phyloP scores from a whole-genome alignment of 2,113 vertebrate genomes.

The Oncorhynchus kisutch region DNA sequence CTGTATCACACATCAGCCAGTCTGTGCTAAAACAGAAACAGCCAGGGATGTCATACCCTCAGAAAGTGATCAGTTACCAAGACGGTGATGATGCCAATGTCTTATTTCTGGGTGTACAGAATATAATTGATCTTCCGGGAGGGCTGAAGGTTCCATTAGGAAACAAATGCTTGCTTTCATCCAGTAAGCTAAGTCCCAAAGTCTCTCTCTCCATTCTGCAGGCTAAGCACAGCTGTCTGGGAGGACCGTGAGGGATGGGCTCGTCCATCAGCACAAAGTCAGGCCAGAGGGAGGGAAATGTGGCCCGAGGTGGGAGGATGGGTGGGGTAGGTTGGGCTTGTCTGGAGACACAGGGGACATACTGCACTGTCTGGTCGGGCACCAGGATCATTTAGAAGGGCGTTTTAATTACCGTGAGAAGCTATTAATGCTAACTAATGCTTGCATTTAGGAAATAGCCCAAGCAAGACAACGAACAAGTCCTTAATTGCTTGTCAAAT shows the following conservation, averaged over 20 bases:
- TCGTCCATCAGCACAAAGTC: conserved; percentile 64
- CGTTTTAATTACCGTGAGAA: conserved; percentile 23
- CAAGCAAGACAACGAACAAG: conserved; percentile 2
- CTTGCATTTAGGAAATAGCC: conserved; percentile 8
- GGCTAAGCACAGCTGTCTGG: conserved; percentile 74
- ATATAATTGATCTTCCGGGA: conserved; percentile 68
- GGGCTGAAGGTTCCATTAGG: conserved; percentile 62
- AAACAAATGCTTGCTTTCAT: conserved; percentile 74
- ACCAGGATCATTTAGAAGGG: not conserved
- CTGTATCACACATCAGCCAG: conserved; percentile 3
- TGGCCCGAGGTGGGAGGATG: not conserved
- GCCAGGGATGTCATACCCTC: conserved; percentile 44
- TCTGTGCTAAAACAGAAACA: conserved; percentile 10
- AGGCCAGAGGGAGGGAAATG: conserved; percentile 12
- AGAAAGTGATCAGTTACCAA: conserved; percentile 60
- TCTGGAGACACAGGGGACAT: not conserved
- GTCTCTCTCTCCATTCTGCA: conserved; percentile 59
- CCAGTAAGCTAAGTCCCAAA: conserved; percentile 24
- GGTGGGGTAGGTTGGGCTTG: not conserved
- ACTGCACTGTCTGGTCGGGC: not conserved
- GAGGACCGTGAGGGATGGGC: conserved; percentile 58
- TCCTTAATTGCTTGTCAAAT: conserved; percentile 11
- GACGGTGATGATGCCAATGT: conserved; percentile 49
- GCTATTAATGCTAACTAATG: conserved; percentile 8
- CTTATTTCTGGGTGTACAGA: conserved; percentile 21